These are phyloP conservation scores for Podarcis lilfordi DNA, from an alignment of 2,797 vertebrate genomes.

Conservation along the genomic window DNA sequence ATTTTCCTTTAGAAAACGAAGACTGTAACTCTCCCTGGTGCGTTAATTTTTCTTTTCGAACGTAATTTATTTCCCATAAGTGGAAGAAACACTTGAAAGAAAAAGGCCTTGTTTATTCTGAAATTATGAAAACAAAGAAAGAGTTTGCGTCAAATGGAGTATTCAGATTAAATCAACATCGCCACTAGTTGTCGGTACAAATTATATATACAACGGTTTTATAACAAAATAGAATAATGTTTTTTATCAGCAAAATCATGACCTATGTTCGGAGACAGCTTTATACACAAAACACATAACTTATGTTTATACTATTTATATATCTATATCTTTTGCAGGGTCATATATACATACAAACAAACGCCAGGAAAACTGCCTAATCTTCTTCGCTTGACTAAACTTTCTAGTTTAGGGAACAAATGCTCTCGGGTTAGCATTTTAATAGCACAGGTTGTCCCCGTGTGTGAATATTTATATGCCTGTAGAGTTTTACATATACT, in stretches of 20 bases:
- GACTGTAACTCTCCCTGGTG: neutral
- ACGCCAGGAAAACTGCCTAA: neutral
- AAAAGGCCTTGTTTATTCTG: neutral
- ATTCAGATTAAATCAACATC: neutral
- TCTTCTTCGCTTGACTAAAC: neutral
- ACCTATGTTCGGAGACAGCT: neutral
- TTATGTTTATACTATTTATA: slow-evolving; percentile 18
- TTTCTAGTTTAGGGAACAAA: slow-evolving; percentile 14
- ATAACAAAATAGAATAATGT: slow-evolving; percentile 19
- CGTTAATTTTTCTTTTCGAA: neutral
- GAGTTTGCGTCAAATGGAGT: neutral
- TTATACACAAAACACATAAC: slow-evolving; percentile 23
- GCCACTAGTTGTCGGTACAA: neutral
- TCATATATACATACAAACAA: slow-evolving; percentile 14
- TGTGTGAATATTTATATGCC: neutral
- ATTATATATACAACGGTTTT: slow-evolving; percentile 13
- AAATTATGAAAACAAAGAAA: neutral
- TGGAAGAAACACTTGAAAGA: neutral
- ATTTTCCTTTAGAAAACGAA: neutral
- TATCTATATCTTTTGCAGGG: slow-evolving; percentile 7
- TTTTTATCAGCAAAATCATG: slow-evolving; percentile 26
- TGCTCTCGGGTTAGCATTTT: neutral
- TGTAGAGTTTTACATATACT: neutral
- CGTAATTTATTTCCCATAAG: neutral
- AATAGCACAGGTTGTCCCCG: neutral